Conservation (phyloP, 1,140 invertebrate genomes). For the Psix sp. region DNA sequence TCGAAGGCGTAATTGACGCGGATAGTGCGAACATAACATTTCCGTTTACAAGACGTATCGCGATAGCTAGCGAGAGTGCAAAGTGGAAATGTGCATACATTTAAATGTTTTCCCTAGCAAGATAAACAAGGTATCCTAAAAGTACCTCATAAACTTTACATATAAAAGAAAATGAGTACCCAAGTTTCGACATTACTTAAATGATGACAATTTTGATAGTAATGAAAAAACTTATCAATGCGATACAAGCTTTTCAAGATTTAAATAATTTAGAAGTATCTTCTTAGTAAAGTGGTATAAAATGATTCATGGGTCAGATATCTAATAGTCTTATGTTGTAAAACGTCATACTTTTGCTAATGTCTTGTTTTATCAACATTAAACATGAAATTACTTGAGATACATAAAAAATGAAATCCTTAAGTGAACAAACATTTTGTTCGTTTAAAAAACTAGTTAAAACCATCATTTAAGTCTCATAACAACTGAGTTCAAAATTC, state of each 20-base stretch:
- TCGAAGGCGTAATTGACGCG: conserved; percentile 60
- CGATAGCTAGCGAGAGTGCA: conserved; percentile 56
- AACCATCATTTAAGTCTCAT: no score
- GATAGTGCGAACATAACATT: conserved; percentile 58
- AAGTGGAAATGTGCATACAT: conserved; percentile 57
- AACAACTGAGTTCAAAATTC: no score
- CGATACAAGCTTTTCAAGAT: background rate
- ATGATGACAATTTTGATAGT: conserved; percentile 15
- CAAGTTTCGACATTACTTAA: conserved; percentile 20
- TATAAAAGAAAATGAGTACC: conserved; percentile 57
- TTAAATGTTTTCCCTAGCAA: conserved; percentile 51
- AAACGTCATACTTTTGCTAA: no score
- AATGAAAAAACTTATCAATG: background rate
- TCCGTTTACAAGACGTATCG: conserved; percentile 56
- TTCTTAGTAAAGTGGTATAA: no score
- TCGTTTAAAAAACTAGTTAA: no score
- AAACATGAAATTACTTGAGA: no score
- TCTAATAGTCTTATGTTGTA: no score
- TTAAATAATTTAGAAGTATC: no score
- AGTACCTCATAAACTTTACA: conserved; percentile 57
- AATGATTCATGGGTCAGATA: no score
- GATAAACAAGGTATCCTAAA: conserved; percentile 57
- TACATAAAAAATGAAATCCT: no score
- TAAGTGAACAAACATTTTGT: no score
- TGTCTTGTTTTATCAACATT: no score